Base-by-base conservation (phyloP, 2,888 invertebrate species). In the Caenorhabditis sulstoni region DNA sequence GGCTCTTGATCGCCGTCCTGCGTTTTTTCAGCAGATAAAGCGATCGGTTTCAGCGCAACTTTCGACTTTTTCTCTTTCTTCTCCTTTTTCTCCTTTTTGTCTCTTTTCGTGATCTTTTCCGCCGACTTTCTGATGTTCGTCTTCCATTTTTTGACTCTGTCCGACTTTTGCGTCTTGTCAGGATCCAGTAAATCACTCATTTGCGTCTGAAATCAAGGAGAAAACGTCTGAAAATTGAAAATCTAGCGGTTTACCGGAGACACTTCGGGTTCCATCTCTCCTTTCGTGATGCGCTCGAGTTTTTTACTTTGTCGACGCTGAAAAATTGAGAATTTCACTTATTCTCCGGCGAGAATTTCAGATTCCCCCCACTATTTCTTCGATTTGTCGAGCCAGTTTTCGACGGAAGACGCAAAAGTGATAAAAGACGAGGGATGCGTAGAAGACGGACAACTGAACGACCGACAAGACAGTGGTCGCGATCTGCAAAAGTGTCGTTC, bases 91-190 rank as follows among this genome's bases (percentile, higher is more conserved):
- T 50, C 41, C n/a, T 39, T 61, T 16, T 44, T 57, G 3, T 58
- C 58, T 1, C 44, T 45, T 22, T 35, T 50, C 53, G 50, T 59
- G 14, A 23, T 44, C 41, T 68, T 59, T 16, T 58, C 58, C 29
- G 44, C 41, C 20, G 18, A 29, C 23, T 64, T 57, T 7, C 29
- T 3, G 29, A 29, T 29, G 44, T 47, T 64, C 50, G 39, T 57
- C 58, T 61, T 58, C 18, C 65, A 41, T 8, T 50, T 50, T 9
- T 57, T 44, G n/a, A 65, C 59, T 23, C 50, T 52, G 22, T 66
- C 75, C 12, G 75, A 75, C 18, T 47, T 47, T 47, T 75, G 75
- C 23, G 75, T 75, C 9, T 66, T 55, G 14, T 75, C 75, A 12
- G 74, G 59, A 22, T 74, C 74, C 9, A 66, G 37, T 12, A 65